Conservation (phyloP, 1,140 invertebrate species). For the Lutraria rhynchaena region DNA sequence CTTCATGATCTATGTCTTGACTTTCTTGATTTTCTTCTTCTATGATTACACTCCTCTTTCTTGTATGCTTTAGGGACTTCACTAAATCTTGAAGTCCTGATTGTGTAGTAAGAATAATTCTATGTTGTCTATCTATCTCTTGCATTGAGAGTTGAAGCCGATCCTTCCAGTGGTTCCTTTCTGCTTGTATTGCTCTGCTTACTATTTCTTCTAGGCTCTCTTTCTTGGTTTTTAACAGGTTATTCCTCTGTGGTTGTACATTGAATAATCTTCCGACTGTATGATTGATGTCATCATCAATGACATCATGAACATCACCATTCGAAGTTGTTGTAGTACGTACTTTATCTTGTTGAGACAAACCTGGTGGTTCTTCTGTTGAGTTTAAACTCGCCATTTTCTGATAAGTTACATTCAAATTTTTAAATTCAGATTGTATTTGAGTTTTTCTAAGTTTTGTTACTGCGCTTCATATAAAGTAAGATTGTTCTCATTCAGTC, state of each 20-base stretch:
- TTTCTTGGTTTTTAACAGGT: constrained; percentile 1
- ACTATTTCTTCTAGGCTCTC: constrained; percentile 44
- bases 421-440: too few relatives aligned
- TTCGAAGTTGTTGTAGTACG: neutral
- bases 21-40: constrained; percentile 31
- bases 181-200: constrained; percentile 59
- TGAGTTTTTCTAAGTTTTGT: too few relatives aligned
- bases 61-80: constrained; percentile 22
- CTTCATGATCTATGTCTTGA: constrained; percentile 45
- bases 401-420: too few relatives aligned
- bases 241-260: constrained; percentile 20
- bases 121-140: constrained; percentile 65
- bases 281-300: constrained; percentile 66
- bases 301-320: constrained; percentile 9
- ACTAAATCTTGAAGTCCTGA: constrained; percentile 51
- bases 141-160: constrained; percentile 62
- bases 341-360: too few relatives aligned
- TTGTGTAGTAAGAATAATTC: constrained; percentile 55
- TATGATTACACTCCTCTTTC: constrained; percentile 7
- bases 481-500: too few relatives aligned
- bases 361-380: too few relatives aligned
- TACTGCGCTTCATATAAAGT: too few relatives aligned
- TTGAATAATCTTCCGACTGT: constrained; percentile 57
- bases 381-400: too few relatives aligned
- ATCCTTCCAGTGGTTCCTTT: constrained; percentile 68